Evolutionary conservation across 2,797 vertebrate genomes (phyloP), one percentile per base, ranked within the genome.

Genomic region (Fistularia commersonii): DNA sequence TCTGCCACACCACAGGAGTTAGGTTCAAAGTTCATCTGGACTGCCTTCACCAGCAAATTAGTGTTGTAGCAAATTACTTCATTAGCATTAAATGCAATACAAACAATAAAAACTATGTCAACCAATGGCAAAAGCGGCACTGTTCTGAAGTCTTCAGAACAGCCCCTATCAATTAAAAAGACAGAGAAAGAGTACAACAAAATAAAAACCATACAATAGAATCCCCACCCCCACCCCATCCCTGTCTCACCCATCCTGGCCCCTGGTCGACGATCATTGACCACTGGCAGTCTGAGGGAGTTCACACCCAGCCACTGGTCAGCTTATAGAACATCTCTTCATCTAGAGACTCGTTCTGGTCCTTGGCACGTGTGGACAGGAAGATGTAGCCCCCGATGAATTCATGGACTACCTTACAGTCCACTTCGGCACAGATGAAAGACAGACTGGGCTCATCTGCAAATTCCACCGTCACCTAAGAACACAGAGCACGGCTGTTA

Each of bases 271-370:
- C 64, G 1, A 51, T 36, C 53, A 35, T 11, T 42, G 37, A 33
- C 48, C 53, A 56, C 53, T 23, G 66, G 47, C 23, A 32, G 45
- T 46, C 38, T 1, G 12, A 51, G 46, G 35, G 54, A 6, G 72
- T 69, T 99, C 92, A 98, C 82, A 98, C 91, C 96, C 97, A 99
- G 49, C 96, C 97, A 1, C 97, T 98, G 82, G 96, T 98, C 75
- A 99, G 94, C 92, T 99, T 99, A 88, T 98, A 98, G 91, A 99
- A 99, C 96, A 99, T 98, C 89, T 99, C 97, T 78, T 99, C 97
- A 0, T 99, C 97, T 68, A 99, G 88, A 62, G 95, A 98, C 86
- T 99, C 97, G 9, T 99, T 99, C 89, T 99, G 96, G 85, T 98
- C 96, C 85, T 99, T 99, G 32, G 97, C 96, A 0, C 97, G 91